Evolutionary conservation across 2,888 invertebrate genomes (phyloP).

Genomic region (Ptilodon capucinus): DNA sequence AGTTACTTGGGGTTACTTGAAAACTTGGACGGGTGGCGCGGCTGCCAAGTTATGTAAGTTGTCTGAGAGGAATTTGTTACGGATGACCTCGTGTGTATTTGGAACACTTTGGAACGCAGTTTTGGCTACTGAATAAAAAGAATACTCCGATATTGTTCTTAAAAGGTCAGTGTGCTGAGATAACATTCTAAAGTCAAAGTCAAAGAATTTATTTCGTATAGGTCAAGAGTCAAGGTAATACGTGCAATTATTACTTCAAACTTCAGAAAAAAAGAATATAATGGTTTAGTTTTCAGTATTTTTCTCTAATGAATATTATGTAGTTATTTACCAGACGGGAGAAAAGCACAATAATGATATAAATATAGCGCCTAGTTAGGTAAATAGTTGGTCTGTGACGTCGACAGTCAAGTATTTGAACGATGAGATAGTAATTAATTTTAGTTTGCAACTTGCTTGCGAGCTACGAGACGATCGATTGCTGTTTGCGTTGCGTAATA

Average conservation of each 20-base stretch:
- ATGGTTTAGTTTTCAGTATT: too few relatives aligned
- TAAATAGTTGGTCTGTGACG: background rate
- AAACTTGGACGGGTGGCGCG: background rate
- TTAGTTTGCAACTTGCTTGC: slow-evolving; percentile 3
- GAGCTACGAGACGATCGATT: background rate
- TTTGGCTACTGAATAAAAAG: background rate
- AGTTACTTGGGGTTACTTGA: background rate
- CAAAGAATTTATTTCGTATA: too few relatives aligned
- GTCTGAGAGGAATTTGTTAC: background rate
- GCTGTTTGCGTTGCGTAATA: slow-evolving; percentile 7
- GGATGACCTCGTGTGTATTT: background rate
- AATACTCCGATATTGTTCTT: too few relatives aligned
- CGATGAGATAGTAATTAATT: slow-evolving; percentile 8
- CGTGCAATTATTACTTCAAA: too few relatives aligned
- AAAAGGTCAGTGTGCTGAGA: too few relatives aligned
- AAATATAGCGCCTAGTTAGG: background rate
- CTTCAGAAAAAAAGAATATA: too few relatives aligned
- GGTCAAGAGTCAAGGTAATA: too few relatives aligned
- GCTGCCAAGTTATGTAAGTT: background rate
- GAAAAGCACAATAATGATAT: background rate
- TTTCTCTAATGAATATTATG: too few relatives aligned
- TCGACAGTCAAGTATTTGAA: slow-evolving; percentile 7
- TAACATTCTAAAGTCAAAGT: too few relatives aligned
- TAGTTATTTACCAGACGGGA: too few relatives aligned
- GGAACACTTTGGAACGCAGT: background rate